A percentile compares a stretch with the other conserved stretches of the same genome.
Evolutionary conservation across 64 coral and sea anemone genomes (phyloP).

Genomic region (Montipora efflorescens): DNA sequence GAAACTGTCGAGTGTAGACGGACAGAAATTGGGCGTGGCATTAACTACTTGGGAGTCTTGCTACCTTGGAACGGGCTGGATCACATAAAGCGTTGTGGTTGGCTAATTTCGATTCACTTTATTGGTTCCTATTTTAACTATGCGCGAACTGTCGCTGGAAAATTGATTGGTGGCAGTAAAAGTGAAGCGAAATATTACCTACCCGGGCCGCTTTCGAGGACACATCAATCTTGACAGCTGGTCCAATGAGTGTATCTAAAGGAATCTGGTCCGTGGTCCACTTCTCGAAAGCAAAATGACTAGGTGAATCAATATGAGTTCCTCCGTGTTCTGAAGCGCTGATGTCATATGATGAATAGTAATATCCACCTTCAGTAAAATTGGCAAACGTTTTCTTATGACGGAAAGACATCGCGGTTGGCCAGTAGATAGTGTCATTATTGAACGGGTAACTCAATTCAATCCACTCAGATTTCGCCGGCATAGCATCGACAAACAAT

Average conservation of each 20-base stretch:
- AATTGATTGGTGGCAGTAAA: background rate
- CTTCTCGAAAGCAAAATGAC: slow-evolving; percentile 57
- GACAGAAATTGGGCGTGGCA: no score
- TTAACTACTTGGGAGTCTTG: no score
- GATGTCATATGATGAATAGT: slow-evolving; percentile 73
- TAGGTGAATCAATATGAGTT: slow-evolving; percentile 82
- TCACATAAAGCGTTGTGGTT: no score
- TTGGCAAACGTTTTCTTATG: slow-evolving; percentile 55
- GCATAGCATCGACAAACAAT: background rate
- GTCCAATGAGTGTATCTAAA: slow-evolving; percentile 72
- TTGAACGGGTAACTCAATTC: slow-evolving; percentile 78
- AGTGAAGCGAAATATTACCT: background rate
- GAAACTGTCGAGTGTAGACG: no score
- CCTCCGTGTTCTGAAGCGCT: slow-evolving; percentile 79
- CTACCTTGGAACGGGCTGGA: no score
- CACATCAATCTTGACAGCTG: slow-evolving; percentile 84
- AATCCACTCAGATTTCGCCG: slow-evolving; percentile 49
- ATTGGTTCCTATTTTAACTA: no score
- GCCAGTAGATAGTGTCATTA: slow-evolving; percentile 80
- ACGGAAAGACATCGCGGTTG: slow-evolving; percentile 33
- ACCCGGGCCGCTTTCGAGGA: slow-evolving; percentile 57
- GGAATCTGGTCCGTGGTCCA: slow-evolving; percentile 77
- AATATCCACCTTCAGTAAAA: slow-evolving; percentile 1
- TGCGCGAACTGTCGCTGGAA: background rate
- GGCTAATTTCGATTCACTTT: no score